Conservation (phyloP, 2,797 vertebrate species). For the Acanthurus tractus region DNA sequence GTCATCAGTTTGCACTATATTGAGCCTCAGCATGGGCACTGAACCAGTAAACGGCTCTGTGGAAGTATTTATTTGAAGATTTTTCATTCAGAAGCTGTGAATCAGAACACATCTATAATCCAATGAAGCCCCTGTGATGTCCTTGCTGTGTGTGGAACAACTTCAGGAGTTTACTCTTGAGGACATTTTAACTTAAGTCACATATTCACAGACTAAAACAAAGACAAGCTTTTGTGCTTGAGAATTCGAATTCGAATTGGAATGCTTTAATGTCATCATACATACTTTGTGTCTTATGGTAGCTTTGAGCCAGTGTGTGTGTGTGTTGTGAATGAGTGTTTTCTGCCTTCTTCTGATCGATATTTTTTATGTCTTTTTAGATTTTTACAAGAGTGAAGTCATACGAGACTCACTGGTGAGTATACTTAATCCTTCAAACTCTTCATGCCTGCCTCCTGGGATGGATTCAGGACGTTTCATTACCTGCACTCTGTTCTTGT, state of each 20-base stretch:
- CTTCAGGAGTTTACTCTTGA: neutral
- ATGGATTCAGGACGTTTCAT: conserved; percentile 9
- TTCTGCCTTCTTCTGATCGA: conserved; percentile 32
- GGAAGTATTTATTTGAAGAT: neutral
- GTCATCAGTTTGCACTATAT: neutral
- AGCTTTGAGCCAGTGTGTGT: neutral
- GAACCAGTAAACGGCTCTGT: neutral
- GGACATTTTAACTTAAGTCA: too few species aligned
- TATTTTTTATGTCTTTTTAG: conserved; percentile 76
- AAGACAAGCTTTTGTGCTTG: too few species aligned
- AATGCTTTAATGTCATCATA: too few species aligned
- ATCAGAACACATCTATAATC: neutral
- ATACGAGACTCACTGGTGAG: conserved; percentile 98
- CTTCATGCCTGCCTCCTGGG: neutral
- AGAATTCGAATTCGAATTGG: too few species aligned
- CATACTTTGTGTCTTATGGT: neutral
- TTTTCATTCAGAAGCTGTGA: conserved; percentile 14
- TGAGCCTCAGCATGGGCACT: neutral
- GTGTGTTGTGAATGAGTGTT: neutral
- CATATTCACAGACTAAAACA: too few species aligned
- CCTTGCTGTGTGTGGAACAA: neutral
- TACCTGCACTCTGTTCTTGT: neutral
- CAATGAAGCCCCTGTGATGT: neutral
- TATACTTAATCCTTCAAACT: conserved; percentile 53
- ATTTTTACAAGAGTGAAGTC: conserved; percentile 98